Percentiles rank a stretch among this genome's conserved stretches.
These are phyloP conservation scores for Brenthis daphne DNA, from an alignment of 2,888 invertebrate species.

Conservation along the genomic window DNA sequence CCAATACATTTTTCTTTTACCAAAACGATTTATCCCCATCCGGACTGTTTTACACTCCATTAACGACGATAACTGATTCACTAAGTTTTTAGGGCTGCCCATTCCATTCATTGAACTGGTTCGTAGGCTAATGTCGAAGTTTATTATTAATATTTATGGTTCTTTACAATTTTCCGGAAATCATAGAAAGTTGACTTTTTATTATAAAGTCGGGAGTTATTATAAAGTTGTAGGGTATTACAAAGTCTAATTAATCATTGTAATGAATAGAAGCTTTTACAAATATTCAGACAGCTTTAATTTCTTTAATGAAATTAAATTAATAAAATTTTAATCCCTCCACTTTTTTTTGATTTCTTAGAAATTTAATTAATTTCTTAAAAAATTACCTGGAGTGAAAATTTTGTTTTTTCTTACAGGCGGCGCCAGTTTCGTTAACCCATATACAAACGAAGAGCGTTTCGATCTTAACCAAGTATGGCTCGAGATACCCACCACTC, in stretches of 20 bases:
- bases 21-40: constrained; percentile 35
- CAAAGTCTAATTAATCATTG: constrained; percentile 2
- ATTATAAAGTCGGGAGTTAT: background rate
- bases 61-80: constrained; percentile 39
- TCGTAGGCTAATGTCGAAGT: constrained; percentile 18
- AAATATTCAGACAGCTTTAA: background rate
- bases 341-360: no score
- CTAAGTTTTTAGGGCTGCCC: constrained; percentile 36
- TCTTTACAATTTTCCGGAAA: constrained; percentile 14
- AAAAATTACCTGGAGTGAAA: background rate
- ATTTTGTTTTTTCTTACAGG: constrained; percentile 49
- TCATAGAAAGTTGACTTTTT: constrained; percentile 9
- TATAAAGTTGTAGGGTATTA: background rate
- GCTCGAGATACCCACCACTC: constrained; percentile 87
- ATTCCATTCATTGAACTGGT: constrained; percentile 36
- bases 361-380: no score
- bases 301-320: background rate
- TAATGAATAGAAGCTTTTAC: background rate
- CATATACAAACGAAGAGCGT: constrained; percentile 64
- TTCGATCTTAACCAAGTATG: constrained; percentile 75
- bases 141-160: constrained; percentile 31
- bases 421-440: constrained; percentile 67
- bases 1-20: constrained; percentile 11
- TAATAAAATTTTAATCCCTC: background rate
- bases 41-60: constrained; percentile 44